phyloP scores from a whole-genome alignment of 2,797 vertebrate species.

The Hemitrygon akajei region DNA sequence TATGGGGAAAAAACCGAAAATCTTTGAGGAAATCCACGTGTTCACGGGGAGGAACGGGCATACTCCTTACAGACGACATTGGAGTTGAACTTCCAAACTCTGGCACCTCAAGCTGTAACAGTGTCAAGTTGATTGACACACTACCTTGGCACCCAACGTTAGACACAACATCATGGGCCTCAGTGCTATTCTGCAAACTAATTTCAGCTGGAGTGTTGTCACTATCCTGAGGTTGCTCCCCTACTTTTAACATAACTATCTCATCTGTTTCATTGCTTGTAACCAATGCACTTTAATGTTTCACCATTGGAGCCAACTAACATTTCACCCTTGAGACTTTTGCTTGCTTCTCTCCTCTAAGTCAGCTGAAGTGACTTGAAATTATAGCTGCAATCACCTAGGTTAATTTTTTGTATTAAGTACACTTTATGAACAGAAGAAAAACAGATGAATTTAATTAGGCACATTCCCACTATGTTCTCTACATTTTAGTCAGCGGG shows the following conservation, averaged over 20 bases:
- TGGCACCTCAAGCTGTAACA: too few species aligned
- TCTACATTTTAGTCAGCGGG: neutral
- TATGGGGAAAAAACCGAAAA: too few species aligned
- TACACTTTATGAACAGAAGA: neutral
- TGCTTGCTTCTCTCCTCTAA: neutral
- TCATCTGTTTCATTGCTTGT: neutral
- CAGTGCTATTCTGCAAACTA: too few species aligned
- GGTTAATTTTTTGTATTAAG: neutral
- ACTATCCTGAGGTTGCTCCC: neutral
- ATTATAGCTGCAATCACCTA: neutral
- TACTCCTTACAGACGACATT: too few species aligned
- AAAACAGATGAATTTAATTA: constrained; percentile 14
- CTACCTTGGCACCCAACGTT: too few species aligned
- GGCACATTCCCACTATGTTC: neutral
- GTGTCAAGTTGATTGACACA: too few species aligned
- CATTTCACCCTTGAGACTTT: neutral
- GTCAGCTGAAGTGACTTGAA: neutral
- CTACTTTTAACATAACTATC: neutral
- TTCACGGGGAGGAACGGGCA: too few species aligned
- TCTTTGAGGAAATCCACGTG: too few species aligned
- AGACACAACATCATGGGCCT: too few species aligned
- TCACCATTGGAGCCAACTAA: neutral
- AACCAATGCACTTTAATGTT: neutral
- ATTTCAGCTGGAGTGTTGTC: neutral
- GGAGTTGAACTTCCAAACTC: too few species aligned